These are phyloP conservation scores for Hesperia comma DNA, from an alignment of 2,888 invertebrate genomes.

Conservation along the genomic window DNA sequence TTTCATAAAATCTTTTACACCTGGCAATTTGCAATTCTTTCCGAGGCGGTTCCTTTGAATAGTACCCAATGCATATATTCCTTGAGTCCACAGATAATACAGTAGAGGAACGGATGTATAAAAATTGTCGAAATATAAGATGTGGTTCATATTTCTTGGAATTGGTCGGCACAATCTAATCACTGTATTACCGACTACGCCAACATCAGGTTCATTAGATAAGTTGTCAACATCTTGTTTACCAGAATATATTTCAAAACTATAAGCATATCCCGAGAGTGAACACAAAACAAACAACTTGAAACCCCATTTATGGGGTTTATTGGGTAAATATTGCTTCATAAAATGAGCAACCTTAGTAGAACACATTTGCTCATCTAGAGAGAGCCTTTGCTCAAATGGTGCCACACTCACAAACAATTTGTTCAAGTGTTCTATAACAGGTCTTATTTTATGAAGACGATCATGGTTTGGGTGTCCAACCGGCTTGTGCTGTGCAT, in stretches of 20 bases:
- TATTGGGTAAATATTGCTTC: constrained; percentile 22
- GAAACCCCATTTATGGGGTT: constrained; percentile 29
- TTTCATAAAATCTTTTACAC: constrained; percentile 46
- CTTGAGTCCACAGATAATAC: constrained; percentile 49
- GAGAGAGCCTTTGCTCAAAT: not conserved
- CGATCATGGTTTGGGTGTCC: constrained; percentile 34
- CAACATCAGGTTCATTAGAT: constrained; percentile 51
- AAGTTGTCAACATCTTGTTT: not conserved
- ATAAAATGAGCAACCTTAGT: not conserved
- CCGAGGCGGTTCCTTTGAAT: constrained; percentile 51
- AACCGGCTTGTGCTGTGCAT: constrained; percentile 48
- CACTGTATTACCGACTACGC: constrained; percentile 49
- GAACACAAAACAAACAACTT: not conserved
- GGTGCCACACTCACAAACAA: not conserved
- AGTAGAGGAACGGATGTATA: constrained; percentile 50
- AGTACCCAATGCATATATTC: constrained; percentile 44
- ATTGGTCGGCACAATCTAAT: constrained; percentile 48
- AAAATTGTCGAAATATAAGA: constrained; percentile 50
- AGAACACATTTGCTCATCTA: not conserved
- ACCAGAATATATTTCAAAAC: not conserved
- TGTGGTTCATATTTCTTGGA: constrained; percentile 51
- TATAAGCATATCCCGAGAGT: not conserved
- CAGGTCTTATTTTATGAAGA: not conserved
- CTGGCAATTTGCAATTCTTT: constrained; percentile 46
- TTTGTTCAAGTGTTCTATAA: not conserved